A percentile compares a stretch with the other conserved stretches of the same genome.
phyloP scores from a whole-genome alignment of 2,113 vertebrate species.

The Notarius lentiginosus region DNA sequence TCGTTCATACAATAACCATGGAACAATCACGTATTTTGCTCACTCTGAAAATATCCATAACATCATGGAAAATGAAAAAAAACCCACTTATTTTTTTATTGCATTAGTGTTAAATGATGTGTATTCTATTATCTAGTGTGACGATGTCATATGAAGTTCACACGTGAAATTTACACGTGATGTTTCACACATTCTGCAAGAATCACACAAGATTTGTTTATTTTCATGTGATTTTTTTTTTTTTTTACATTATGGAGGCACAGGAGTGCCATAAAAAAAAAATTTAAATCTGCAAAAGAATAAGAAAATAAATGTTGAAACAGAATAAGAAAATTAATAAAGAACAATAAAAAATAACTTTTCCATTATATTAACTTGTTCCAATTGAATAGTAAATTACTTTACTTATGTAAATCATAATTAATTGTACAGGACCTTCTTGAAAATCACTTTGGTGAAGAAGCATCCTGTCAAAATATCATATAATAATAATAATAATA shows the following conservation, averaged over 20 bases:
- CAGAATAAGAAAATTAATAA: no score
- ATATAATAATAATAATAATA: no score
- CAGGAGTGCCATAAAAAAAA: no score
- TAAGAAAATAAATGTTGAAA: no score
- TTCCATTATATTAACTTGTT: no score
- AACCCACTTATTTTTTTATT: not conserved
- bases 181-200: not conserved
- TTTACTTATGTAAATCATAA: no score
- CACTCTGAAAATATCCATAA: not conserved
- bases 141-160: not conserved
- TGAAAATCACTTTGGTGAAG: no score
- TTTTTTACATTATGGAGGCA: not conserved
- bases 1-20: not conserved
- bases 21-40: not conserved
- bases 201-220: not conserved
- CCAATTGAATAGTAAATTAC: no score
- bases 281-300: no score
- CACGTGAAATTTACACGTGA: not conserved
- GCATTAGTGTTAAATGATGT: not conserved
- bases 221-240: not conserved
- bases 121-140: not conserved
- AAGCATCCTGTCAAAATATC: no score
- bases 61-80: not conserved
- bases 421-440: no score
- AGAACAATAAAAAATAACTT: no score